Conservation (phyloP, 1,140 invertebrate genomes). For the Brachionus sp. region DNA sequence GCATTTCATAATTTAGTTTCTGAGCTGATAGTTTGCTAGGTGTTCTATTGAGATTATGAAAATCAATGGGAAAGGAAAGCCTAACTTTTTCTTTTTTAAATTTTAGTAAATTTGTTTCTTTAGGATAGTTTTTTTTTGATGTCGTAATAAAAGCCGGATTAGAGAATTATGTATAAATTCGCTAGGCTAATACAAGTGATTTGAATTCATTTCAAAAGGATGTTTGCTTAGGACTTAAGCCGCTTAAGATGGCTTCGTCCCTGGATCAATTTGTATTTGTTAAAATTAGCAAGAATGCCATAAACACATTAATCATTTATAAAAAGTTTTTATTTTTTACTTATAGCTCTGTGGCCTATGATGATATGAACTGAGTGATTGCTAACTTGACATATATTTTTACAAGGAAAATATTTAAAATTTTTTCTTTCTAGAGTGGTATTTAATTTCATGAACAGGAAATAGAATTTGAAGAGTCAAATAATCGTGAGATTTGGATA, state of each 20-base stretch:
- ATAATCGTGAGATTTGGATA: slow-evolving; percentile 17
- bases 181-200: neutral
- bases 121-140: neutral
- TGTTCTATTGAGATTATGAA: neutral
- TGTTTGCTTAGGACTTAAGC: neutral
- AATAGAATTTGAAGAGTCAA: slow-evolving; percentile 12
- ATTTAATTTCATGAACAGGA: slow-evolving; percentile 12
- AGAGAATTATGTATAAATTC: neutral
- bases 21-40: neutral
- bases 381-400: neutral
- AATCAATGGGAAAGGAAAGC: neutral
- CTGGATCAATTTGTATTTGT: neutral
- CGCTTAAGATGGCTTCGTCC: neutral
- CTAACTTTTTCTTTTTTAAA: neutral
- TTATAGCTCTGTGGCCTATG: neutral
- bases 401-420: neutral
- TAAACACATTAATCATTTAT: neutral
- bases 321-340: neutral
- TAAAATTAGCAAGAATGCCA: neutral
- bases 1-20: neutral
- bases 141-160: neutral
- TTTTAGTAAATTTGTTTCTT: too few species aligned
- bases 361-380: neutral
- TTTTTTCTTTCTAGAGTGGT: neutral
- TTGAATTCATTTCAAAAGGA: neutral